These are phyloP conservation scores for Coenobita brevimanus DNA, from an alignment of 1,140 invertebrate genomes.

Conservation along the genomic window DNA sequence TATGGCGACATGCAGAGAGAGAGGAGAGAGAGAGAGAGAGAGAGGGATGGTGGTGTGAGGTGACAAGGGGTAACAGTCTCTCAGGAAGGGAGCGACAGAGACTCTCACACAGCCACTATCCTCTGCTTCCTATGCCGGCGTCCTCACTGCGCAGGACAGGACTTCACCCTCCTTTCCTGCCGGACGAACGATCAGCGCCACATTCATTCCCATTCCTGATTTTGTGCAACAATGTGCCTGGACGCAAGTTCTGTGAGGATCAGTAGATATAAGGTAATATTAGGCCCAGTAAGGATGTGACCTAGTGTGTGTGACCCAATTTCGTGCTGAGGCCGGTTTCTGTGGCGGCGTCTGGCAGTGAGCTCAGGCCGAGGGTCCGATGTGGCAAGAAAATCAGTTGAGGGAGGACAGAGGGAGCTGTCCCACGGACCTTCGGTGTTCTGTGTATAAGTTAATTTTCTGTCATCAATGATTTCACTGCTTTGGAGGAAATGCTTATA, in stretches of 20 bases:
- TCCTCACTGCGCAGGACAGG: slow-evolving; percentile 40
- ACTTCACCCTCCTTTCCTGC: neutral
- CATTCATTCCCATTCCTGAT: neutral
- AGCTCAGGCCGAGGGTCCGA: neutral
- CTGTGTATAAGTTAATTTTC: slow-evolving; percentile 21
- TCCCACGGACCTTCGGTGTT: neutral
- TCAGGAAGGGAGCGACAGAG: neutral
- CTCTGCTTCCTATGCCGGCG: slow-evolving; percentile 17
- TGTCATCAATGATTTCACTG: slow-evolving; percentile 43
- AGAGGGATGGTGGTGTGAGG: slow-evolving; percentile 29
- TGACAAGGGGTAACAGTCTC: slow-evolving; percentile 30
- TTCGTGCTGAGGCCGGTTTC: neutral
- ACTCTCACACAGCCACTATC: neutral
- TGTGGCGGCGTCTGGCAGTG: neutral
- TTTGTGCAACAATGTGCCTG: too few relatives aligned
- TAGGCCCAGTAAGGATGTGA: neutral
- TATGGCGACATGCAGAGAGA: slow-evolving; percentile 1
- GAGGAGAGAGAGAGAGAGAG: too few relatives aligned
- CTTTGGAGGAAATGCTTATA: slow-evolving; percentile 20
- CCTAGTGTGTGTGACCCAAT: neutral
- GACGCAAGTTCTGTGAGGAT: neutral
- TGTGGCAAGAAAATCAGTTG: slow-evolving; percentile 30
- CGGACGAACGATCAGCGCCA: neutral
- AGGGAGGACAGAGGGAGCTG: slow-evolving; percentile 10
- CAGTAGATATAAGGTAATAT: too few relatives aligned